Evolutionary conservation across 1,140 invertebrate genomes (phyloP).

Genomic region (Agrilus planipennis): DNA sequence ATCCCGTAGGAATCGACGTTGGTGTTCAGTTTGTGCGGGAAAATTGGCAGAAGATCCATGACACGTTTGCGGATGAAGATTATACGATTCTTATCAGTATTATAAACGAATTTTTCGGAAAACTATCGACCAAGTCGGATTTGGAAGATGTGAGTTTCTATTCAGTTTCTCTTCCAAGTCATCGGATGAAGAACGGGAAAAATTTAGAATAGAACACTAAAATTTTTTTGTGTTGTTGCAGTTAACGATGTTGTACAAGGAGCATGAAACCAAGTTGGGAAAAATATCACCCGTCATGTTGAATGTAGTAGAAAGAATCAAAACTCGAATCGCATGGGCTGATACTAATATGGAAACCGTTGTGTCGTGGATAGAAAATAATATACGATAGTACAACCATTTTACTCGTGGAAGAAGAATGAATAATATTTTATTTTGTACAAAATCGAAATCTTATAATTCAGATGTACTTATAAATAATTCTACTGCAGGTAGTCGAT

Average conservation of each 20-base stretch:
- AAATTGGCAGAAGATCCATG: conserved; percentile 26
- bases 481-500: too few species aligned
- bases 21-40: conserved; percentile 27
- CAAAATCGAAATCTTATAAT: too few species aligned
- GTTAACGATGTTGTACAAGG: conserved; percentile 25
- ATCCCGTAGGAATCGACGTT: conserved; percentile 22
- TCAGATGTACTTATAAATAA: too few species aligned
- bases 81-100: conserved; percentile 24
- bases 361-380: conserved; percentile 21
- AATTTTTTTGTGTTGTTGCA: conserved; percentile 13
- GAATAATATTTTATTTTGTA: too few species aligned
- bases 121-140: conserved; percentile 26
- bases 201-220: too few species aligned
- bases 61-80: conserved; percentile 22
- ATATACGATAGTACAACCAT: too few species aligned
- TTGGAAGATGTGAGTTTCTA: conserved; percentile 26
- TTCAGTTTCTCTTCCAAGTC: neutral
- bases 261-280: conserved; percentile 23
- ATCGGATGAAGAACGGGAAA: neutral
- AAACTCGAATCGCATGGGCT: conserved; percentile 24
- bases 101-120: conserved; percentile 26
- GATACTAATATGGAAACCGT: conserved; percentile 22
- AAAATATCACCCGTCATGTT: conserved; percentile 20
- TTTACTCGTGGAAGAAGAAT: too few species aligned
- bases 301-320: conserved; percentile 25